Conservation (phyloP, 2,888 invertebrate species). For the Crossocerus cetratus region DNA sequence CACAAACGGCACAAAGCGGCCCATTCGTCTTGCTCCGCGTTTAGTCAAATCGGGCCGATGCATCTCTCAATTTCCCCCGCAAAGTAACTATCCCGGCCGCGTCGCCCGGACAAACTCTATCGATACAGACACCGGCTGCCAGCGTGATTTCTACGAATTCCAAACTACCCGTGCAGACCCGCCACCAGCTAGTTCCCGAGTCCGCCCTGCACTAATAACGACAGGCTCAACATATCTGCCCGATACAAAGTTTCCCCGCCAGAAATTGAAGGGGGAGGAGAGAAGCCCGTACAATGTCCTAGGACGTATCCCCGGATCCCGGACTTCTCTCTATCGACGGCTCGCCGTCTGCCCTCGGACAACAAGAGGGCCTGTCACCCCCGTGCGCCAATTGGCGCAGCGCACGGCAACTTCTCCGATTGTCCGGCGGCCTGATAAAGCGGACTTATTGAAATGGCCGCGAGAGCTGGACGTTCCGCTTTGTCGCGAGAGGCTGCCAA, state of each 20-base stretch:
- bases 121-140: too few relatives aligned
- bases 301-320: background rate
- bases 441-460: background rate
- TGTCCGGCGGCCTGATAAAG: conserved; percentile 40
- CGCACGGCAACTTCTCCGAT: conserved; percentile 52
- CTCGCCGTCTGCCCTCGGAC: background rate
- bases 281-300: too few relatives aligned
- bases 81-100: background rate
- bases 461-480: background rate
- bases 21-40: conserved; percentile 26
- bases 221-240: background rate
- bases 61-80: background rate
- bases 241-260: background rate
- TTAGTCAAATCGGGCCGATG: conserved; percentile 1
- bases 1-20: conserved; percentile 4
- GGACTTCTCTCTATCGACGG: background rate
- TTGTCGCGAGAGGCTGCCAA: background rate
- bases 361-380: background rate
- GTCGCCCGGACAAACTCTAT: too few relatives aligned
- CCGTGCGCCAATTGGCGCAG: too few relatives aligned
- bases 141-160: too few relatives aligned
- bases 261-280: background rate
- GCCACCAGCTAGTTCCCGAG: background rate
- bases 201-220: background rate
- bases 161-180: too few relatives aligned